phyloP scores from a whole-genome alignment of 2,797 vertebrate genomes.

The Cirrhinus mrigala region DNA sequence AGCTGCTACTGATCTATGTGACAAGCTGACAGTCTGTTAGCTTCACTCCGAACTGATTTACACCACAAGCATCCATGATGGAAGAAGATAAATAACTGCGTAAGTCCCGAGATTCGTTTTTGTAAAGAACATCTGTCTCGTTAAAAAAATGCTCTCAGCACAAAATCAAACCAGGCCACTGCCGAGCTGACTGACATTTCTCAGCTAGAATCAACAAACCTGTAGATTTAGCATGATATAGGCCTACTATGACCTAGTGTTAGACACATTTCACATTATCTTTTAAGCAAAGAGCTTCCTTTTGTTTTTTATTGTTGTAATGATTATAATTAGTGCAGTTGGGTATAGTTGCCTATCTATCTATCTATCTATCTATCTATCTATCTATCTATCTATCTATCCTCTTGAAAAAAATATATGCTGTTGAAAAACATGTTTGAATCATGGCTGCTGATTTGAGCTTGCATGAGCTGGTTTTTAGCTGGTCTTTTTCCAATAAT shows the following conservation, averaged over 20 bases:
- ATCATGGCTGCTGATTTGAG: too few species aligned
- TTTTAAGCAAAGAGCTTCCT: neutral
- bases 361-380: too few species aligned
- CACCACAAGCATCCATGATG: constrained; percentile 19
- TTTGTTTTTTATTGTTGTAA: constrained; percentile 15
- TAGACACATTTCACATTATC: neutral
- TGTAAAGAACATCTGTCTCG: constrained; percentile 42
- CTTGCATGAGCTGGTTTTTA: too few species aligned
- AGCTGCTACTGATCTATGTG: constrained; percentile 54
- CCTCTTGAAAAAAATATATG: too few species aligned
- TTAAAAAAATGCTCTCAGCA: constrained; percentile 47
- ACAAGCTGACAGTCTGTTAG: constrained; percentile 30
- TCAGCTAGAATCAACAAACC: constrained; percentile 22
- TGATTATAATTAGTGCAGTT: neutral
- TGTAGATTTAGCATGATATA: constrained; percentile 1
- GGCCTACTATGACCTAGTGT: neutral
- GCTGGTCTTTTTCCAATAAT: too few species aligned
- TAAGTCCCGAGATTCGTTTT: neutral
- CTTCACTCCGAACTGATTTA: constrained; percentile 42
- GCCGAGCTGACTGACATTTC: neutral
- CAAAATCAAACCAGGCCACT: constrained; percentile 16
- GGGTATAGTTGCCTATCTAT: neutral
- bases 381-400: too few species aligned
- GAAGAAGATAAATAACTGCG: constrained; percentile 35
- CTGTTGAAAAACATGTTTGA: too few species aligned